These are phyloP conservation scores for Pangasius macronema DNA, from an alignment of 2,797 vertebrate genomes.

Conservation along the genomic window DNA sequence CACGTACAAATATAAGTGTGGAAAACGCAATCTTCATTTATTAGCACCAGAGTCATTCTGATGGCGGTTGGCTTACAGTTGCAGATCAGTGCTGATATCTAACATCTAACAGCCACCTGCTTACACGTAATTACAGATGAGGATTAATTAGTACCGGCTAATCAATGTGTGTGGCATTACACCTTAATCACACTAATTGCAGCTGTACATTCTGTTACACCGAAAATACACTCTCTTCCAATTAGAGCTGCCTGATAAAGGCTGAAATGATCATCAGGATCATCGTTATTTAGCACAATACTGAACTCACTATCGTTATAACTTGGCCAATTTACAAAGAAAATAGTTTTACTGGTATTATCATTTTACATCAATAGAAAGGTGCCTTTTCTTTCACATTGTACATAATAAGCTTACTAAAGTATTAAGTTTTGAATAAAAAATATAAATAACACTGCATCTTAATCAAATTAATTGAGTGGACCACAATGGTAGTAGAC, in stretches of 20 bases:
- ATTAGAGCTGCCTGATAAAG: background rate
- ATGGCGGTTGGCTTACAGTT: background rate
- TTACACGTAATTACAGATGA: slow-evolving; percentile 16
- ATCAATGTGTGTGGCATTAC: slow-evolving; percentile 14
- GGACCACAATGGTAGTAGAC: background rate
- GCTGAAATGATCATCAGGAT: background rate
- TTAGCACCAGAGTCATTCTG: no score
- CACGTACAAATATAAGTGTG: background rate
- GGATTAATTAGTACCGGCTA: slow-evolving; percentile 19
- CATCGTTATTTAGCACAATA: background rate
- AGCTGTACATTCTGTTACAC: background rate
- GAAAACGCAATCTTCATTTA: no score
- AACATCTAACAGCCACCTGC: slow-evolving; percentile 7
- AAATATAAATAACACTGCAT: background rate
- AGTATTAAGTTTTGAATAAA: background rate
- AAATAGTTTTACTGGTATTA: background rate
- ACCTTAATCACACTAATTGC: slow-evolving; percentile 3
- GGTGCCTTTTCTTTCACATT: background rate
- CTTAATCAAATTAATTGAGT: background rate
- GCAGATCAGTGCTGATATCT: background rate
- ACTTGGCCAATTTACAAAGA: background rate
- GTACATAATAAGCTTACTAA: background rate
- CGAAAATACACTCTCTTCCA: background rate
- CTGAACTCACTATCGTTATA: background rate
- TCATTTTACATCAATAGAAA: background rate